A percentile compares a stretch with the other conserved stretches of the same genome.
These are phyloP conservation scores for Montifringilla adamsi DNA, from an alignment of 2,113 vertebrate genomes.

Conservation along the genomic window DNA sequence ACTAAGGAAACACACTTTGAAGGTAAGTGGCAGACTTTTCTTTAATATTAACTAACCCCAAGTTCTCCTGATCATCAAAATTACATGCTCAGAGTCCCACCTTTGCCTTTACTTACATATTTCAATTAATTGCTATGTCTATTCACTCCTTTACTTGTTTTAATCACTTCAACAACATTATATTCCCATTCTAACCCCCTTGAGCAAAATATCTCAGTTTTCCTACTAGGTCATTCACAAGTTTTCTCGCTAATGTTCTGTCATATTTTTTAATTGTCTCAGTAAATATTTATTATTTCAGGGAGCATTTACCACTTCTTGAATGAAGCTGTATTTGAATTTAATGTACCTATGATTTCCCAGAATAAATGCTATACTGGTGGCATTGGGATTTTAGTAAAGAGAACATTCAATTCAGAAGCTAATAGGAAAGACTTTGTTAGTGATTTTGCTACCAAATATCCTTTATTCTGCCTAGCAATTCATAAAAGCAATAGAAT, in stretches of 20 bases:
- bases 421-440: background rate
- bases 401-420: background rate
- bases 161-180: slow-evolving; percentile 40
- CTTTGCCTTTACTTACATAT: slow-evolving; percentile 39
- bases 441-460: background rate
- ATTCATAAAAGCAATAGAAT: background rate
- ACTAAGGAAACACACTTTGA: background rate
- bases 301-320: slow-evolving; percentile 32
- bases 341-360: slow-evolving; percentile 6
- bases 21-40: background rate
- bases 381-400: background rate
- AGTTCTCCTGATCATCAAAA: background rate
- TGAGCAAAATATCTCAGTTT: slow-evolving; percentile 50
- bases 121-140: slow-evolving; percentile 12
- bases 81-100: background rate
- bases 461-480: background rate
- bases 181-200: slow-evolving; percentile 24
- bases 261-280: slow-evolving; percentile 37
- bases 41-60: background rate
- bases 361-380: slow-evolving; percentile 28
- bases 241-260: slow-evolving; percentile 37
- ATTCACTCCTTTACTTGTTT: background rate
- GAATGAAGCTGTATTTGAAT: slow-evolving; percentile 30
- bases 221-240: slow-evolving; percentile 49
- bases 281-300: slow-evolving; percentile 58